Evolutionary conservation across 1,140 invertebrate species (phyloP).

Genomic region (Acromyrmex heyeri): DNA sequence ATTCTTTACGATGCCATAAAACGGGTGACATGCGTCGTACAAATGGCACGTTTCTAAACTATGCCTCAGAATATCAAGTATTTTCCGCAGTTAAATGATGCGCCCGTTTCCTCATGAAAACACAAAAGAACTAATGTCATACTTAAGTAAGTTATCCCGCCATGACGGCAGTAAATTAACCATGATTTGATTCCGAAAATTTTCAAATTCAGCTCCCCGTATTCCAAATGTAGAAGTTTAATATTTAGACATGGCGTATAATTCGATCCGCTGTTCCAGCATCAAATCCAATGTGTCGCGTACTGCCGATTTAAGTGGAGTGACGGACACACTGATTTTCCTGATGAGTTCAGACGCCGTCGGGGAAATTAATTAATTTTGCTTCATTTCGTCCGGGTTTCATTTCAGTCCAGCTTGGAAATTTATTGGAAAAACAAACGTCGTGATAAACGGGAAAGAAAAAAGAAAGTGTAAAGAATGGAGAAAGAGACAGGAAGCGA

Average conservation of each 20-base stretch:
- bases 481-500: background rate
- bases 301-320: constrained; percentile 56
- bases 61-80: background rate
- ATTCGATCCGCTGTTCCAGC: constrained; percentile 60
- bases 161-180: constrained; percentile 61
- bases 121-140: constrained; percentile 36
- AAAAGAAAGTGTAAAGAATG: constrained; percentile 19
- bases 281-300: constrained; percentile 71
- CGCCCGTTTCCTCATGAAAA: constrained; percentile 21
- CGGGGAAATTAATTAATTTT: constrained; percentile 77
- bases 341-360: constrained; percentile 74
- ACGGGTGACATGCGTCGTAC: background rate
- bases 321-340: constrained; percentile 68
- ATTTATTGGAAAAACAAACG: constrained; percentile 63
- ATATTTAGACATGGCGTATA: constrained; percentile 50
- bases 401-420: constrained; percentile 55
- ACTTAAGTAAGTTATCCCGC: constrained; percentile 38
- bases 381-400: constrained; percentile 69
- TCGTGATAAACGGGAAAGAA: constrained; percentile 52
- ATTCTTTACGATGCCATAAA: constrained; percentile 8
- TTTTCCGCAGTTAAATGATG: background rate
- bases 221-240: constrained; percentile 5
- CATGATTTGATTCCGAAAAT: constrained; percentile 71
- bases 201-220: constrained; percentile 66
- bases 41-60: constrained; percentile 1